Percentiles rank a stretch among this genome's conserved stretches.
These are phyloP conservation scores for Synergus japonicus DNA, from an alignment of 2,888 invertebrate genomes.

Conservation along the genomic window DNA sequence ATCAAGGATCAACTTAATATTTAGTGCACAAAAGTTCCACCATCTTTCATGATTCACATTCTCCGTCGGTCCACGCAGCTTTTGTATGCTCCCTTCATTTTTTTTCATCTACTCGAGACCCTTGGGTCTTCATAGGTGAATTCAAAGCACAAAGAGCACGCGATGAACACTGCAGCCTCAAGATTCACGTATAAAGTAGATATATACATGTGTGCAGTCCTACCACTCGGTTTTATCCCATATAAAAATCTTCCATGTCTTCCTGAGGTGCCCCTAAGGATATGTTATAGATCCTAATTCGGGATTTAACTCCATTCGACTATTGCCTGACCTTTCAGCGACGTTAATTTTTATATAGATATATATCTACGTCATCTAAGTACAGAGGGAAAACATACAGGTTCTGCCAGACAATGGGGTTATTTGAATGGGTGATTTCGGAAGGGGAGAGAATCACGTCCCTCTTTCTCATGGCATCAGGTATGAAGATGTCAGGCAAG, in stretches of 20 bases:
- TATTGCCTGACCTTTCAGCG: slow-evolving; percentile 40
- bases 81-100: slow-evolving; percentile 28
- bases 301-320: slow-evolving; percentile 40
- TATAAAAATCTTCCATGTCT: neutral
- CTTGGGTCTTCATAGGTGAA: slow-evolving; percentile 37
- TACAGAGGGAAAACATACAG: slow-evolving; percentile 37
- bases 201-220: neutral
- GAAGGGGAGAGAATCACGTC: slow-evolving; percentile 28
- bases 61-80: slow-evolving; percentile 24
- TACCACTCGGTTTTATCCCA: slow-evolving; percentile 19
- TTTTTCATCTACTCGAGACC: slow-evolving; percentile 34
- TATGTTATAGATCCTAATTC: slow-evolving; percentile 36
- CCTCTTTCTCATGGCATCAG: slow-evolving; percentile 16
- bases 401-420: slow-evolving; percentile 34
- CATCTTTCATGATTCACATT: slow-evolving; percentile 39
- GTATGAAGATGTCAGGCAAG: slow-evolving; percentile 15
- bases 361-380: slow-evolving; percentile 26
- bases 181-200: slow-evolving; percentile 31
- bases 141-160: slow-evolving; percentile 41
- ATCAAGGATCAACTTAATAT: slow-evolving; percentile 37
- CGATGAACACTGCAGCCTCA: slow-evolving; percentile 33
- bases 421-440: slow-evolving; percentile 31
- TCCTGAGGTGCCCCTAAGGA: slow-evolving; percentile 12
- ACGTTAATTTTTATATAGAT: slow-evolving; percentile 38
- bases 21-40: slow-evolving; percentile 30